Evolutionary conservation across 2,888 invertebrate genomes (phyloP).

Genomic region (Diarsia mendica): DNA sequence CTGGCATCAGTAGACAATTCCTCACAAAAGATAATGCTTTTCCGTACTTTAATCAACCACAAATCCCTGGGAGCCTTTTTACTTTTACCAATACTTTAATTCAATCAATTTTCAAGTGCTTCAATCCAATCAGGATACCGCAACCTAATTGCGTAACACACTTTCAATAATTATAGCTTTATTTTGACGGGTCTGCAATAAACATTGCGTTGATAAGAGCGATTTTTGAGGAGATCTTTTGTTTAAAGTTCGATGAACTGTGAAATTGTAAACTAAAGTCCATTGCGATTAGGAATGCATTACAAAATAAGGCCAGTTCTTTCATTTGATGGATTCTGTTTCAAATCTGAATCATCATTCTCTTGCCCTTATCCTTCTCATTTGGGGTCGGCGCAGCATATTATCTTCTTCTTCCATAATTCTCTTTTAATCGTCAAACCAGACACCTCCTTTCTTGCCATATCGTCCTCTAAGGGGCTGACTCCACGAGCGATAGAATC

Average conservation of each 20-base stretch:
- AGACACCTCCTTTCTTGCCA: too few species aligned
- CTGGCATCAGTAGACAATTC: not conserved
- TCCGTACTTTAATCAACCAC: conserved; percentile 30
- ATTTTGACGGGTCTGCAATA: conserved; percentile 12
- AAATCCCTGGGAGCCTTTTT: not conserved
- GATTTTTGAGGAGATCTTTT: not conserved
- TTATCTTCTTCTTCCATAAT: too few species aligned
- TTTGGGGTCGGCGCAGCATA: too few species aligned
- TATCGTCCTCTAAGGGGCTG: too few species aligned
- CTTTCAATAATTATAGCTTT: conserved; percentile 19
- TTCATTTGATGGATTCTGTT: not conserved
- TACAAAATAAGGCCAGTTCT: not conserved
- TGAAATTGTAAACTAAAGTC: not conserved
- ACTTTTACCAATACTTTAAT: conserved; percentile 26
- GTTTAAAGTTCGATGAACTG: not conserved
- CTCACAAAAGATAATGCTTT: conserved; percentile 34
- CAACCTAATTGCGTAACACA: conserved; percentile 8
- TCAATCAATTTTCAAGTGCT: conserved; percentile 37
- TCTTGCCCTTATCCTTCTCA: too few species aligned
- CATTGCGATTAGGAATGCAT: not conserved
- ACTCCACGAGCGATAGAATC: too few species aligned
- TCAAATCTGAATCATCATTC: not conserved
- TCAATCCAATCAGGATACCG: conserved; percentile 46
- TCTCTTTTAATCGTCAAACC: too few species aligned
- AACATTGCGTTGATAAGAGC: not conserved